phyloP scores from a whole-genome alignment of 2,797 vertebrate species.

The Leuciscus waleckii region DNA sequence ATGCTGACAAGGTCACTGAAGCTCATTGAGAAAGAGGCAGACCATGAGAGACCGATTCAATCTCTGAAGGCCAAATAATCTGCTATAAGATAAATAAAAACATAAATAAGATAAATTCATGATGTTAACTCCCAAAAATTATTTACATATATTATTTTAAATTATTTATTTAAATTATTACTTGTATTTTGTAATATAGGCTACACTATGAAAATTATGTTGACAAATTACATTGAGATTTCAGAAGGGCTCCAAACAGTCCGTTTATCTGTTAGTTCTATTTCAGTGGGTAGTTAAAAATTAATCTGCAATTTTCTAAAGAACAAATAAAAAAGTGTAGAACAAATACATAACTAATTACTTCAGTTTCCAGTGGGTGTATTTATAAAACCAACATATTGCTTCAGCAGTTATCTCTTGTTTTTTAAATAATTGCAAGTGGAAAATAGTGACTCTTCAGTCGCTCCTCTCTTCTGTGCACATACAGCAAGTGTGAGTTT shows the following conservation, averaged over 20 bases:
- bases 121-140: background rate
- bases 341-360: slow-evolving; percentile 36
- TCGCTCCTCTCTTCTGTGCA: background rate
- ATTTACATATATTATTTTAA: background rate
- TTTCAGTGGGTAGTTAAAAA: slow-evolving; percentile 58
- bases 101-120: background rate
- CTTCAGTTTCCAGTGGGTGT: background rate
- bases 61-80: slow-evolving; percentile 3
- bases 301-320: slow-evolving; percentile 41
- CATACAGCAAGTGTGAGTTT: background rate
- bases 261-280: slow-evolving; percentile 41
- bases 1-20: slow-evolving; percentile 27
- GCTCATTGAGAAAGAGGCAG: slow-evolving; percentile 7
- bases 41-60: slow-evolving; percentile 19
- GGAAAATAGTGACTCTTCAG: background rate
- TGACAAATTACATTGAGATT: slow-evolving; percentile 10
- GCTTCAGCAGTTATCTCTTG: background rate
- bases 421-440: slow-evolving; percentile 1
- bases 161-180: too few species aligned
- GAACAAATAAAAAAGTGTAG: slow-evolving; percentile 36
- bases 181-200: background rate
- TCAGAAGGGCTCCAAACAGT: background rate
- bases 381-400: slow-evolving; percentile 1
- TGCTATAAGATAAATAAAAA: background rate
- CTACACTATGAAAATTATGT: background rate